Evolutionary conservation across 2,888 invertebrate species (phyloP).

Genomic region (Spisula subtruncata): DNA sequence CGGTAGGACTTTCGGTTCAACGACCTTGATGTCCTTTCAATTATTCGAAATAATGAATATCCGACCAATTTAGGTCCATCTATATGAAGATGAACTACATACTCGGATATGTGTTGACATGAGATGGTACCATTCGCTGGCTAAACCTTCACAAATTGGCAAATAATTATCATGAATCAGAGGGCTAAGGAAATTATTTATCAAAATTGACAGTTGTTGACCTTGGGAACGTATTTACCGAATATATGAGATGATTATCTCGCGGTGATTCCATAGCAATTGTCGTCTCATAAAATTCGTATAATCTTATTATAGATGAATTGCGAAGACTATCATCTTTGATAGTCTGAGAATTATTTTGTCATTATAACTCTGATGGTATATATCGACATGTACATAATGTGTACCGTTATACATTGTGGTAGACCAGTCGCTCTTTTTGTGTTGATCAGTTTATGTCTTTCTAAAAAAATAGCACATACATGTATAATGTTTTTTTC

Average conservation of each 20-base stretch:
- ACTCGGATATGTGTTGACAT: not conserved
- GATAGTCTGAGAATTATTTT: not conserved
- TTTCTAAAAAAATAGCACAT: too few relatives aligned
- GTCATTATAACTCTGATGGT: not conserved
- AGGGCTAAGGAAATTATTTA: not conserved
- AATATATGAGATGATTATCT: not conserved
- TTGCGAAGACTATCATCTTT: not conserved
- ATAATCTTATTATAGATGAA: not conserved
- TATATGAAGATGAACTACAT: too few relatives aligned
- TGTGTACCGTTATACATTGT: too few relatives aligned
- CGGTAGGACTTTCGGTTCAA: too few relatives aligned
- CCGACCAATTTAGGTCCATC: too few relatives aligned
- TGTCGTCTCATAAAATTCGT: not conserved
- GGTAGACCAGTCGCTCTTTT: too few relatives aligned
- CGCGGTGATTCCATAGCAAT: not conserved
- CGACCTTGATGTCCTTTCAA: not conserved
- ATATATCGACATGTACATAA: too few relatives aligned
- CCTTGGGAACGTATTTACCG: not conserved
- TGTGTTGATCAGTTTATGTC: too few relatives aligned
- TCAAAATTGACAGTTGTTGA: constrained; percentile 15
- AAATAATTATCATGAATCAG: not conserved
- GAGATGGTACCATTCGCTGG: not conserved
- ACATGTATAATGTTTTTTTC: too few relatives aligned
- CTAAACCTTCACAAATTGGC: not conserved
- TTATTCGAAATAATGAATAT: not conserved